These are phyloP conservation scores for Meriones psammophilus DNA, from an alignment of 2,797 vertebrate genomes.

Conservation along the genomic window DNA sequence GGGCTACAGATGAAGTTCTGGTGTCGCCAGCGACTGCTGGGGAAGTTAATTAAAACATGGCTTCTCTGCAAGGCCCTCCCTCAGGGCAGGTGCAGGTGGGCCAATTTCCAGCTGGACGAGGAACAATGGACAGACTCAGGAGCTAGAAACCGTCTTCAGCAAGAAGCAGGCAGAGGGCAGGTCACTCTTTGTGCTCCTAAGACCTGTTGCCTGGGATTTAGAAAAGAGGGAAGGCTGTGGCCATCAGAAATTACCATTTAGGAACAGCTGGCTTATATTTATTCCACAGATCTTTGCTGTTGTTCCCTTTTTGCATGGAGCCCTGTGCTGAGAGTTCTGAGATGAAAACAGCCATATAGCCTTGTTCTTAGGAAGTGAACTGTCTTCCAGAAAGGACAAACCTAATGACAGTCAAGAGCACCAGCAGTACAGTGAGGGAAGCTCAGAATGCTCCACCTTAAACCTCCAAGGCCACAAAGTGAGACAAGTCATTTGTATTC, in stretches of 20 bases:
- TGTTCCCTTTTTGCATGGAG: background rate
- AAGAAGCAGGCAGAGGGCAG: fast-evolving
- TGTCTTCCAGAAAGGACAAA: background rate
- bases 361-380: background rate
- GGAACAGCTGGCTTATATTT: background rate
- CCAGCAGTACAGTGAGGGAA: background rate
- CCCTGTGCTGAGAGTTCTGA: background rate
- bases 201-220: background rate
- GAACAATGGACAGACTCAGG: background rate
- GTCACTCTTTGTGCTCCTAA: fast-evolving
- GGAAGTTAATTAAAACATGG: slow-evolving; percentile 82
- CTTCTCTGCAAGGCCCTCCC: slow-evolving; percentile 54
- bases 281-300: background rate
- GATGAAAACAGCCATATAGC: background rate
- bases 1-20: slow-evolving; percentile 58
- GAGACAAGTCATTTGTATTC: background rate
- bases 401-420: background rate
- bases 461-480: background rate
- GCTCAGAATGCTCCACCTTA: background rate
- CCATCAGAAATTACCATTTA: background rate
- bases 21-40: slow-evolving; percentile 46
- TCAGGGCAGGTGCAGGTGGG: slow-evolving; percentile 63
- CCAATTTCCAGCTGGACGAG: slow-evolving; percentile 74
- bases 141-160: background rate
- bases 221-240: background rate